Conservation (phyloP, 2,888 invertebrate species). For the Oxyteleia sp. region DNA sequence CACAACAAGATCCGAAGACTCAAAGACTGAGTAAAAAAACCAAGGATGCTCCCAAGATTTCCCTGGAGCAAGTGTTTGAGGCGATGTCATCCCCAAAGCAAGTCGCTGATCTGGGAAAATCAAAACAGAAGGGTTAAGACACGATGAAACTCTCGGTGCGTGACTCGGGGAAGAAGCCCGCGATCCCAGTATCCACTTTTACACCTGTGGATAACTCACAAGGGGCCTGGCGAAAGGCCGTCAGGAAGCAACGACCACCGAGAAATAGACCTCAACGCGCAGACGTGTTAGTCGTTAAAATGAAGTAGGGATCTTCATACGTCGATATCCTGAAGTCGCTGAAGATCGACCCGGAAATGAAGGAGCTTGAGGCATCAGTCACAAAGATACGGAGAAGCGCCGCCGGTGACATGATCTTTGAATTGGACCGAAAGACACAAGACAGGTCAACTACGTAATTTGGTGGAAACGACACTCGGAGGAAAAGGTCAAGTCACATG, state of each 20-base stretch:
- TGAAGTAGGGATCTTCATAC: background rate
- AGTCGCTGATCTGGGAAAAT: no score
- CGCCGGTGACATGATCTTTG: background rate
- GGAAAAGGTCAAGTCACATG: background rate
- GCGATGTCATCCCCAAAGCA: no score
- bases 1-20: no score
- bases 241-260: background rate
- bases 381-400: background rate
- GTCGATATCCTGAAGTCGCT: background rate
- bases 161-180: no score
- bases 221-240: background rate
- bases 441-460: background rate
- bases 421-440: conserved; percentile 1
- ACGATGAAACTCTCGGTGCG: no score
- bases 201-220: background rate
- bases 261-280: background rate
- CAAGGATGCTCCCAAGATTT: no score
- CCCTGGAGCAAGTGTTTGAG: no score
- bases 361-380: background rate
- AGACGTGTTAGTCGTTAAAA: background rate
- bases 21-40: no score
- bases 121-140: no score
- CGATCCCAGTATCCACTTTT: no score
- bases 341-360: conserved; percentile 3
- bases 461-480: no score